Conservation (phyloP, 2,113 vertebrate genomes). For the Antigone vipio region DNA sequence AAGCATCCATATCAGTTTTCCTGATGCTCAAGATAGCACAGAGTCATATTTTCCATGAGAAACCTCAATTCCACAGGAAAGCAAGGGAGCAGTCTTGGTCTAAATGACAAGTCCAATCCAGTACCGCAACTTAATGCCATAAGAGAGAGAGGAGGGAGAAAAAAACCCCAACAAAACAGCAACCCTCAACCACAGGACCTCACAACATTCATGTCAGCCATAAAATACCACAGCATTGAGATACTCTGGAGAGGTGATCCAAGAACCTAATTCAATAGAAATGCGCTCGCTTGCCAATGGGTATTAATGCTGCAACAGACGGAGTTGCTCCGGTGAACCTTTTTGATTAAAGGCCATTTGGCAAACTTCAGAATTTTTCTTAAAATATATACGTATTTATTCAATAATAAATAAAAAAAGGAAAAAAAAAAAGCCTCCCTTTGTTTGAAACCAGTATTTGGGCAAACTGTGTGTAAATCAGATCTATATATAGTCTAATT, state of each 20-base stretch:
- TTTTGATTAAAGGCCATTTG: constrained; percentile 49
- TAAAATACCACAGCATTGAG: constrained; percentile 57
- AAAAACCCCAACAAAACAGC: constrained; percentile 28
- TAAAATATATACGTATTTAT: constrained; percentile 15
- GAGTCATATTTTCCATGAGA: constrained; percentile 78
- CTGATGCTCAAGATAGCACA: constrained; percentile 48
- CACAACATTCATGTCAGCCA: constrained; percentile 55
- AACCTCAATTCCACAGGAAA: constrained; percentile 78
- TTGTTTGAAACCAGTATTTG: constrained; percentile 12
- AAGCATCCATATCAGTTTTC: constrained; percentile 49
- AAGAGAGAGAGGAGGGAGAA: background rate
- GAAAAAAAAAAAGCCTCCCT: background rate
- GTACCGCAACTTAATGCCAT: constrained; percentile 52
- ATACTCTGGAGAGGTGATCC: constrained; percentile 42
- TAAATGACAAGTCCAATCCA: constrained; percentile 64
- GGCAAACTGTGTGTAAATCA: constrained; percentile 1
- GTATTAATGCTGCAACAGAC: constrained; percentile 35
- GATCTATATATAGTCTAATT: background rate
- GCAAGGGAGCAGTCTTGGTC: constrained; percentile 52
- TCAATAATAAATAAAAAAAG: background rate
- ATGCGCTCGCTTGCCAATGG: constrained; percentile 18
- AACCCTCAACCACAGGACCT: constrained; percentile 43
- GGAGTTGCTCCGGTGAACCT: constrained; percentile 17
- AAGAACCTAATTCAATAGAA: constrained; percentile 67
- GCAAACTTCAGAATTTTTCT: constrained; percentile 10